Percentiles rank a stretch among this genome's conserved stretches.
Conservation (phyloP, 1,140 invertebrate genomes). For the Drosophila asahinai region DNA sequence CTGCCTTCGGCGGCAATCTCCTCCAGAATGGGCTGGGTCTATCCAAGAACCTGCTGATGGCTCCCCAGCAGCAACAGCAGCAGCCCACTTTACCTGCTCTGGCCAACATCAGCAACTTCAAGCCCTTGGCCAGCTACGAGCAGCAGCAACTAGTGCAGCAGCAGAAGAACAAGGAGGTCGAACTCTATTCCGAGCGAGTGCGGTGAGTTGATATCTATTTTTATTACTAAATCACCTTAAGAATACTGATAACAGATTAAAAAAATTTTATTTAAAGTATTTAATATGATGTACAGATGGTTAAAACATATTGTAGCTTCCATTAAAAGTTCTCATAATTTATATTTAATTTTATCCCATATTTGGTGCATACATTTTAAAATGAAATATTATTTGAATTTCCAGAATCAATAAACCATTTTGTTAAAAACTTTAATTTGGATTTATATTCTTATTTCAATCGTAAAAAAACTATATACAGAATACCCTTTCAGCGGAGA, state of each 20-base stretch:
- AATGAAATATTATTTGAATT: background rate
- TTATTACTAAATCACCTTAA: background rate
- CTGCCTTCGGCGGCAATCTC: conserved; percentile 27
- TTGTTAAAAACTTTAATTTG: background rate
- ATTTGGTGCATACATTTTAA: background rate
- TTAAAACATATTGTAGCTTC: too few relatives aligned
- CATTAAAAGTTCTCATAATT: background rate
- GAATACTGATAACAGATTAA: background rate
- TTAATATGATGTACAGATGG: too few relatives aligned
- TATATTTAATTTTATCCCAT: background rate
- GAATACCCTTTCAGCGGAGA: background rate
- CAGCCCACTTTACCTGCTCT: conserved; percentile 51
- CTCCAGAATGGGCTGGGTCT: conserved; percentile 60
- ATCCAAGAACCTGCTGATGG: conserved; percentile 54
- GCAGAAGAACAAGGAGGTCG: conserved; percentile 88
- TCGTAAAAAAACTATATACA: background rate
- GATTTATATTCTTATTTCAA: background rate
- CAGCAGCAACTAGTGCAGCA: conserved; percentile 85
- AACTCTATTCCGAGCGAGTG: conserved; percentile 92
- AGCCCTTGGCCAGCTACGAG: conserved; percentile 87
- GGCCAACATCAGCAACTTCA: conserved; percentile 73
- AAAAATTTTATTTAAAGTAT: too few relatives aligned
- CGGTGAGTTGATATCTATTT: conserved; percentile 87
- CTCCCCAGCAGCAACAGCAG: conserved; percentile 24
- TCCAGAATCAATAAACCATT: background rate